A percentile compares a stretch with the other conserved stretches of the same genome.
phyloP scores from a whole-genome alignment of 2,888 invertebrate species.

The Cheilosia soror region DNA sequence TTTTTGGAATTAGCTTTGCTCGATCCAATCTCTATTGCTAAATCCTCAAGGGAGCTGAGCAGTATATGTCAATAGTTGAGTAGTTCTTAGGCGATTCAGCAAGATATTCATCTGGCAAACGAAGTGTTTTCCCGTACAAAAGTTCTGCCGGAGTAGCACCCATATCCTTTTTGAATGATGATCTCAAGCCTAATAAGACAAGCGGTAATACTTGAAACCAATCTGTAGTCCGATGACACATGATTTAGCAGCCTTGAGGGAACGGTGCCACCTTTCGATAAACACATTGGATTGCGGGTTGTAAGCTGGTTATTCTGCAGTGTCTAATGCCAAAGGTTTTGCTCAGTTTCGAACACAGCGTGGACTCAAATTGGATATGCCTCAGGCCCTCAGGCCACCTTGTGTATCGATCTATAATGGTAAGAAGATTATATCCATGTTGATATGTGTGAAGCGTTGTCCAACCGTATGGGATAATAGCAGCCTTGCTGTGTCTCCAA shows the following conservation, averaged over 20 bases:
- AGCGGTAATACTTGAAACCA: conserved; percentile 76
- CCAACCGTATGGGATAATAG: neutral
- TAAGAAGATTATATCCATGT: conserved; percentile 81
- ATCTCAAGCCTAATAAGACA: conserved; percentile 79
- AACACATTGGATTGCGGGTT: neutral
- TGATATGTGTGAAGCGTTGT: conserved; percentile 77
- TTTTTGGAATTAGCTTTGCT: no score
- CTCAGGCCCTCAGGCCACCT: conserved; percentile 77
- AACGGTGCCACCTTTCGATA: conserved; percentile 79
- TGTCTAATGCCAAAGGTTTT: conserved; percentile 77
- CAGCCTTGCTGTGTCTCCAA: neutral
- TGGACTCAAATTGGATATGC: conserved; percentile 78
- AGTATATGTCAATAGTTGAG: no score
- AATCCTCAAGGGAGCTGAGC: no score
- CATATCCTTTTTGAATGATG: conserved; percentile 77
- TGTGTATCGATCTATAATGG: conserved; percentile 30
- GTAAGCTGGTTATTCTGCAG: conserved; percentile 79
- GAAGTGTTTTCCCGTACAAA: conserved; percentile 77
- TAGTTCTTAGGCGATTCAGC: neutral
- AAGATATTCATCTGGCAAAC: conserved; percentile 73
- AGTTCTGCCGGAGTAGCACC: conserved; percentile 78
- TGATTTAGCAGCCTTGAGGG: conserved; percentile 78
- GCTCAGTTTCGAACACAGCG: conserved; percentile 77
- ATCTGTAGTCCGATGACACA: conserved; percentile 75
- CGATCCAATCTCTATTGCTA: no score